These are phyloP conservation scores for Odontamblyopus rebecca DNA, from an alignment of 2,797 vertebrate genomes.

Conservation along the genomic window DNA sequence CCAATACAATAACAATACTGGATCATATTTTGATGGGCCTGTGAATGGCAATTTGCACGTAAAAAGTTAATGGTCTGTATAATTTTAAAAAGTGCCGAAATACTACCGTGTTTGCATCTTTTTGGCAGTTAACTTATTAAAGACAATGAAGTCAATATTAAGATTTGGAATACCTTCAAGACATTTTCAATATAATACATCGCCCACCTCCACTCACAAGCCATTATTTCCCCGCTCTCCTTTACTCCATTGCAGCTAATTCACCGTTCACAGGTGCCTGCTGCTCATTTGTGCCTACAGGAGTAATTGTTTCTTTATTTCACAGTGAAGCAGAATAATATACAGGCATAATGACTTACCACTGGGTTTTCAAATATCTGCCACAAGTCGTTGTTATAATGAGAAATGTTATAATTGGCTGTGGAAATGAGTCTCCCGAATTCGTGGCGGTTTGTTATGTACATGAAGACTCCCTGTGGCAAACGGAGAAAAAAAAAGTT, in stretches of 20 bases:
- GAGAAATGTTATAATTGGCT: slow-evolving; percentile 94
- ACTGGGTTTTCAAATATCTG: slow-evolving; percentile 98
- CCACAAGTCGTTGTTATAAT: slow-evolving; percentile 96
- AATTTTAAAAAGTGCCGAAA: too few relatives aligned
- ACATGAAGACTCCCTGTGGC: slow-evolving; percentile 95
- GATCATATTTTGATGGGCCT: background rate
- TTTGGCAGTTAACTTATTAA: background rate
- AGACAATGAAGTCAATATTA: too few relatives aligned
- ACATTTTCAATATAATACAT: background rate
- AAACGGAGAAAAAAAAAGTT: slow-evolving; percentile 43
- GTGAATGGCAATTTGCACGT: background rate
- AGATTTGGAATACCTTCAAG: background rate
- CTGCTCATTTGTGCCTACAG: slow-evolving; percentile 40
- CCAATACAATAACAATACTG: too few relatives aligned
- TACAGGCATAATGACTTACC: slow-evolving; percentile 80
- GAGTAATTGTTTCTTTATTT: slow-evolving; percentile 11
- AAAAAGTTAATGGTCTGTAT: background rate
- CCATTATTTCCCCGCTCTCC: slow-evolving; percentile 41
- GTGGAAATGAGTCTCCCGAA: slow-evolving; percentile 96
- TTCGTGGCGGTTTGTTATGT: slow-evolving; percentile 94
- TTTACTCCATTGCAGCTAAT: slow-evolving; percentile 36
- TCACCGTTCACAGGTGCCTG: slow-evolving; percentile 39
- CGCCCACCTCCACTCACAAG: slow-evolving; percentile 5
- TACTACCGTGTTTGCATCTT: background rate
- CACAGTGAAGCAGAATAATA: slow-evolving; percentile 26